Percentiles rank a stretch among this genome's conserved stretches.
Conservation (phyloP, 2,888 invertebrate species). For the Alcis repandata region DNA sequence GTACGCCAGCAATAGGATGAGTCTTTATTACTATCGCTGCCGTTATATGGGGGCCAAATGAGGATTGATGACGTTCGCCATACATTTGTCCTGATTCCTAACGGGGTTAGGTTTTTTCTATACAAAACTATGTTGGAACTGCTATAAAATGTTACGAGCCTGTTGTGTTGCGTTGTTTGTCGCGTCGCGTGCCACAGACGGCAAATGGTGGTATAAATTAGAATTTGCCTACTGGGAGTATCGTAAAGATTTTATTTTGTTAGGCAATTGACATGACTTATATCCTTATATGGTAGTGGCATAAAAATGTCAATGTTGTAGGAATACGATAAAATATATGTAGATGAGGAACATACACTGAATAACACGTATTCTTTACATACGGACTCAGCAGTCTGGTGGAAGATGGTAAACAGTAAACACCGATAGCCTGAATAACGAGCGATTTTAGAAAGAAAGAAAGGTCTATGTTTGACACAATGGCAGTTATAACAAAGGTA, state of each 20-base stretch:
- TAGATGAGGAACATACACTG: too few species aligned
- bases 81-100: slow-evolving; percentile 35
- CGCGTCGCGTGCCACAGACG: slow-evolving; percentile 26
- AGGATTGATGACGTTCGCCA: slow-evolving; percentile 38
- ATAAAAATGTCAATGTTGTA: not conserved
- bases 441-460: too few species aligned
- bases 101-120: slow-evolving; percentile 29
- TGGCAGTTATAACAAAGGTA: too few species aligned
- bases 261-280: slow-evolving; percentile 6
- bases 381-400: too few species aligned
- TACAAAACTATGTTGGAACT: slow-evolving; percentile 26
- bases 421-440: too few species aligned
- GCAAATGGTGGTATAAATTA: slow-evolving; percentile 13
- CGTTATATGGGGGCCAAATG: slow-evolving; percentile 34
- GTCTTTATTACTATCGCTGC: slow-evolving; percentile 37
- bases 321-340: too few species aligned
- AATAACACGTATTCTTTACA: too few species aligned
- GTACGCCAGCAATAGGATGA: slow-evolving; percentile 28
- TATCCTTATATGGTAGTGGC: slow-evolving; percentile 1
- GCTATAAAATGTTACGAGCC: slow-evolving; percentile 30
- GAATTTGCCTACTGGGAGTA: slow-evolving; percentile 7
- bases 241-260: slow-evolving; percentile 10
- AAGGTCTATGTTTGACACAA: too few species aligned
- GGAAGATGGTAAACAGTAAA: too few species aligned
- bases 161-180: slow-evolving; percentile 26